A percentile compares a stretch with the other conserved stretches of the same genome.
These are phyloP conservation scores for Trididemnum miniatum DNA, from an alignment of 23 tunicate genomes.

Conservation along the genomic window DNA sequence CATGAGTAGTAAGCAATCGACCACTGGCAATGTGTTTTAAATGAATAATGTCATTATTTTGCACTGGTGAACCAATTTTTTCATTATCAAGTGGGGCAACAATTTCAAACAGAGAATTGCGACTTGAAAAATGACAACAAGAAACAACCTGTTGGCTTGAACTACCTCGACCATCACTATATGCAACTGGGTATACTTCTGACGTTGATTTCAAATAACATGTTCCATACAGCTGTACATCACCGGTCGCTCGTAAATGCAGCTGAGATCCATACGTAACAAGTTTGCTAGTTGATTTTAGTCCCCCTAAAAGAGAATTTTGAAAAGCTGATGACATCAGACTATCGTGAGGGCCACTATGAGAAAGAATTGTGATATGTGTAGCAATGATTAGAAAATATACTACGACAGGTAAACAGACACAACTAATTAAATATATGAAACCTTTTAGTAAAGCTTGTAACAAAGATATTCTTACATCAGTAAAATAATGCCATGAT, in stretches of 20 bases:
- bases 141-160: slow-evolving; percentile 22
- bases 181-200: neutral
- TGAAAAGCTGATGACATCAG: slow-evolving; percentile 34
- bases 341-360: slow-evolving; percentile 25
- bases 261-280: slow-evolving; percentile 7
- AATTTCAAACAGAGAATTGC: neutral
- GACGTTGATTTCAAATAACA: slow-evolving; percentile 13
- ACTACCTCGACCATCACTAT: slow-evolving; percentile 11
- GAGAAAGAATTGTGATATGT: neutral
- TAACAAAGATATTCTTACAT: neutral
- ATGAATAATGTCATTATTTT: slow-evolving; percentile 1
- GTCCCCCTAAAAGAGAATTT: neutral
- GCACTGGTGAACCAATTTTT: neutral
- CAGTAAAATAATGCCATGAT: neutral
- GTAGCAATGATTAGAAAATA: neutral
- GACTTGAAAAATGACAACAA: slow-evolving; percentile 3
- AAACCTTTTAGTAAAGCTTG: neutral
- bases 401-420: neutral
- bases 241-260: neutral
- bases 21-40: neutral
- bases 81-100: neutral
- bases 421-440: neutral
- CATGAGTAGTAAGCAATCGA: slow-evolving; percentile 6
- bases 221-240: slow-evolving; percentile 2
- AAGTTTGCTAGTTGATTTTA: neutral